phyloP scores from a whole-genome alignment of 2,888 invertebrate genomes.

The Epinotia ramella region DNA sequence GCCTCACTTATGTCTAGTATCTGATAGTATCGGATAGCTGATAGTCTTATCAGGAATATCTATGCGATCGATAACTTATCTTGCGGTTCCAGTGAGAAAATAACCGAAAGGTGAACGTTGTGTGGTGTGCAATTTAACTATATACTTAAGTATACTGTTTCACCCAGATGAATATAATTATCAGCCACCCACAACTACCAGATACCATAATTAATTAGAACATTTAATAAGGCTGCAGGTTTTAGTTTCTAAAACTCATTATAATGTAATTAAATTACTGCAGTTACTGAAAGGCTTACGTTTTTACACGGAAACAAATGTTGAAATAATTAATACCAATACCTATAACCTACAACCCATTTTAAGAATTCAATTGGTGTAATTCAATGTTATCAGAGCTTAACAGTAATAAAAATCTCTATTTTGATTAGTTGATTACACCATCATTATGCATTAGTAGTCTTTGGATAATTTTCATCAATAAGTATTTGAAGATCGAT shows the following conservation, averaged over 20 bases:
- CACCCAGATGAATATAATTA: too few species aligned
- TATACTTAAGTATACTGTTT: neutral
- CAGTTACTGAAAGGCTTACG: too few species aligned
- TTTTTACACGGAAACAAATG: too few species aligned
- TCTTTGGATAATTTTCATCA: too few species aligned
- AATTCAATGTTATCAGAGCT: slow-evolving; percentile 5
- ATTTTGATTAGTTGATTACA: neutral
- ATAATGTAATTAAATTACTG: too few species aligned
- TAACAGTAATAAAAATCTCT: neutral
- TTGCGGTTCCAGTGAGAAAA: slow-evolving; percentile 38
- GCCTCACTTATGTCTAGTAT: slow-evolving; percentile 11
- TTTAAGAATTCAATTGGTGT: neutral
- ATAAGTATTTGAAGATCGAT: too few species aligned
- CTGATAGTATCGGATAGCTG: slow-evolving; percentile 47
- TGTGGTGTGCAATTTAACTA: slow-evolving; percentile 16
- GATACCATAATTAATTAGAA: too few species aligned
- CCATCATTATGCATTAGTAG: too few species aligned
- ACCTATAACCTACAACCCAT: too few species aligned
- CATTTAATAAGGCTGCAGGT: too few species aligned
- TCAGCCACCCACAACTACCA: too few species aligned
- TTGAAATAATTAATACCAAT: neutral
- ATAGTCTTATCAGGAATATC: slow-evolving; percentile 62
- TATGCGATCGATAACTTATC: slow-evolving; percentile 59
- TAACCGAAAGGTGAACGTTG: slow-evolving; percentile 31
- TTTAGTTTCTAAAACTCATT: too few species aligned